Evolutionary conservation across 1,140 invertebrate genomes (phyloP), one percentile per base, ranked within the genome.

Genomic region (Bombus polaris): DNA sequence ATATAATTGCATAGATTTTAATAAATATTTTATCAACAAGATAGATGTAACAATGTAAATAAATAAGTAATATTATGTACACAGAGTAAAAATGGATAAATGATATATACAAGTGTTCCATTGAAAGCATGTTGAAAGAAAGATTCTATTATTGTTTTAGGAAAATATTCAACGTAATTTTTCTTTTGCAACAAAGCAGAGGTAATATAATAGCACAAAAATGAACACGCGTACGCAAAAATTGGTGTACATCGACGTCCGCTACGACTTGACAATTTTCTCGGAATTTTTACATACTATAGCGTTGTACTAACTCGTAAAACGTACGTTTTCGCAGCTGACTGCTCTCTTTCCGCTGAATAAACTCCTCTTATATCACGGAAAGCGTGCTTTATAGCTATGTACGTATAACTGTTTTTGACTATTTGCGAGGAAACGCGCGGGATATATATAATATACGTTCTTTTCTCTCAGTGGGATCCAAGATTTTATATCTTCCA

Each of bases 301-400:
- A n/a, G 15, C 25, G 32, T 66, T 44, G 32, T 22, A 37, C 5
- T 35, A n/a, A 3, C 81, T 75, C 71, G 81, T 83, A 83, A 83
- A 83, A 75, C 25, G 72, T 83, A 44, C 72, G n/a, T n/a, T 65
- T 83, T 83, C 72, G 81, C 72, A 83, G 72, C 81, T 83, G 81
- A 76, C 81, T 83, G 42, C 72, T 47, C 59, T 68, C 35, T 76
- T 76, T 37, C 72, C 72, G 74, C 81, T 44, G 72, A 76, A 83
- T 76, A 76, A 83, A 83, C 81, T 68, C 42, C 25, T 35, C 42
- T 25, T 15, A 35, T 59, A 37, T 53, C 28, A 35, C 35, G 22
- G 59, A 66, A 37, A 75, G 42, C 59, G 44, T 75, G 59, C 44
- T 82, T 82, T 75, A 75, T n/a, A 66, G n/a, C 42, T 65, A 39